Base-by-base conservation (phyloP, 1,140 invertebrate species). In the Heliothis subflexa region DNA sequence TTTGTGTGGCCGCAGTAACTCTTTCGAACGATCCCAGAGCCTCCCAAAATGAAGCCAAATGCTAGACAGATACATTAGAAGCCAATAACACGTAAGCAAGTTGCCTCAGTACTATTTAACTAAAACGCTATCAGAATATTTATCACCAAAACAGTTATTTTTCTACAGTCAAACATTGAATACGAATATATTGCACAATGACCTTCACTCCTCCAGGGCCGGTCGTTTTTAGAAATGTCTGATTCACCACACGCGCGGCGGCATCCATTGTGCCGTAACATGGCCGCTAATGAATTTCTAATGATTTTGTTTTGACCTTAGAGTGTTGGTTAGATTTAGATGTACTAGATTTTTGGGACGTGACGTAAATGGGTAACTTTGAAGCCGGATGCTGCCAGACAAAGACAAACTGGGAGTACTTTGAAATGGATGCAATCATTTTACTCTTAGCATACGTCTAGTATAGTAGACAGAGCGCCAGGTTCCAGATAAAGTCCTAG, bases 151-250 rank as follows among this genome's bases (percentile, higher is more conserved):
- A 80, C 78, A 52, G 84, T 83, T 77, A 81, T 81, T 81, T 81
- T 81, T 81, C 66, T 73, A 13, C 45, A 76, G 45, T 78, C 52
- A 62, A 54, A 16, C 50, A 77, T 71, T 78, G 84, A 78, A 83
- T 82, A 77, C 71, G 68, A 85, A 85, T 81, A 45, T 49, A 78
- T 85, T 85, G 61, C 81, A 62, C 64, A 76, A 85, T 77, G 79
- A 85, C 83, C 83, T 85, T 83, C 80, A 40, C 0, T 3, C n/a
- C 62, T 72, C 57, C 82, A 83, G 59, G 81, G 78, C 70, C 70
- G 77, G 28, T 68, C 72, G 49, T 79, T 82, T 72, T 83, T 79
- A 82, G 70, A 78, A 81, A 75, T 73, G 68, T 55, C 72, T 33
- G 66, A 84, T 82, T 79, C 79, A 13, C 18, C 64, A 72, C 79